phyloP scores from a whole-genome alignment of 2,888 invertebrate species.

The Drosophila neutralis region DNA sequence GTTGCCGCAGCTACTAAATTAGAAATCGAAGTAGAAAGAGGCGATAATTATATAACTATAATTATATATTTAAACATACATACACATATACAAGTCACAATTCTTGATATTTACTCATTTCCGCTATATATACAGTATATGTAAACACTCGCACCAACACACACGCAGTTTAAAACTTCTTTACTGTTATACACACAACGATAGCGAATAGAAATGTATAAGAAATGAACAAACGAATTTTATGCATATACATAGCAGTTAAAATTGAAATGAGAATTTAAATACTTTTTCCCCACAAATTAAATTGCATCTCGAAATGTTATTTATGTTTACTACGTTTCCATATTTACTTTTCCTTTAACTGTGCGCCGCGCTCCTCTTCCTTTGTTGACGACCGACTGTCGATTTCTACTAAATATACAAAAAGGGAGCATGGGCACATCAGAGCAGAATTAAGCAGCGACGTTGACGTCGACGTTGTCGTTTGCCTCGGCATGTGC shows the following conservation, averaged over 20 bases:
- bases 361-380: slow-evolving; percentile 14
- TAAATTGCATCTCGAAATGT: background rate
- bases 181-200: slow-evolving; percentile 60
- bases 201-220: slow-evolving; percentile 28
- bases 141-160: slow-evolving; percentile 24
- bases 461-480: slow-evolving; percentile 13
- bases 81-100: slow-evolving; percentile 16
- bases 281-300: background rate
- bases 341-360: slow-evolving; percentile 19
- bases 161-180: slow-evolving; percentile 28
- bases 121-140: slow-evolving; percentile 41
- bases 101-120: slow-evolving; percentile 49
- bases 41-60: background rate
- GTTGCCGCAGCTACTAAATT: slow-evolving; percentile 37
- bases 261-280: background rate
- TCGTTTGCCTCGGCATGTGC: slow-evolving; percentile 45
- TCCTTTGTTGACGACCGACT: slow-evolving; percentile 35
- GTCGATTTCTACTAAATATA: slow-evolving; percentile 47
- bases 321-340: slow-evolving; percentile 6
- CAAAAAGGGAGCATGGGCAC: slow-evolving; percentile 49
- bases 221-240: slow-evolving; percentile 19
- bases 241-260: slow-evolving; percentile 28
- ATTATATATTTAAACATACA: background rate
- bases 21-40: slow-evolving; percentile 18
- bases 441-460: slow-evolving; percentile 29